These are phyloP conservation scores for Idaea biselata DNA, from an alignment of 2,888 invertebrate genomes.

Conservation along the genomic window DNA sequence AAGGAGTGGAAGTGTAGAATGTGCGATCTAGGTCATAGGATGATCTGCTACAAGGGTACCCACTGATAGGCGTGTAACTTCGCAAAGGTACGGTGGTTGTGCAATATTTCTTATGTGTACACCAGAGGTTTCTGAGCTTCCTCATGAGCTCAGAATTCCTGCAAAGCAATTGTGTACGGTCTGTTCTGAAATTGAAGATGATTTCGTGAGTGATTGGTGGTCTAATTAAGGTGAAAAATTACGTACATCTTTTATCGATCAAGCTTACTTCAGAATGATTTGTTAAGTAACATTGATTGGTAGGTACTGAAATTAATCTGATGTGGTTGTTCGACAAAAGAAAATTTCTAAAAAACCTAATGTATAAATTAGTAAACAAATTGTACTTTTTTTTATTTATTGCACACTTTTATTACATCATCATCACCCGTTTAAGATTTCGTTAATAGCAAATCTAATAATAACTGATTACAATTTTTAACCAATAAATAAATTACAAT, in stretches of 20 bases:
- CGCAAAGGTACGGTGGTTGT: conserved; percentile 62
- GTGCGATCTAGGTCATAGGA: conserved; percentile 74
- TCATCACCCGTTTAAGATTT: conserved; percentile 58
- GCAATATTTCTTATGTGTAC: conserved; percentile 82
- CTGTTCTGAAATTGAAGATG: conserved; percentile 79
- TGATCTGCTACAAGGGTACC: conserved; percentile 69
- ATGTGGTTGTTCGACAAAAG: background rate
- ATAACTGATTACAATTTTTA: conserved; percentile 9
- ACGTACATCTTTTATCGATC: background rate
- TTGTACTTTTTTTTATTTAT: conserved; percentile 40
- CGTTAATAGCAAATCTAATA: background rate
- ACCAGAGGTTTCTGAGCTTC: conserved; percentile 82
- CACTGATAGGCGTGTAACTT: conserved; percentile 68
- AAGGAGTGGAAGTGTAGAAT: conserved; percentile 65
- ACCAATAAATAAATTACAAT: conserved; percentile 20
- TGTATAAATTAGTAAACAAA: conserved; percentile 10
- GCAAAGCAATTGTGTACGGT: conserved; percentile 80
- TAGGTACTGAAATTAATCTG: background rate
- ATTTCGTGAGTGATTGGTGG: conserved; percentile 28
- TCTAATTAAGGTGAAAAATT: conserved; percentile 20
- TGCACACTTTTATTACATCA: conserved; percentile 45
- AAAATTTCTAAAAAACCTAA: background rate
- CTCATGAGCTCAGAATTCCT: conserved; percentile 82
- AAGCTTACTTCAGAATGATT: background rate
- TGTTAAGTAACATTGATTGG: background rate